Percentiles rank a stretch among this genome's conserved stretches.
These are phyloP conservation scores for Bathybates hornii DNA, from an alignment of 2,113 vertebrate genomes.

Conservation along the genomic window DNA sequence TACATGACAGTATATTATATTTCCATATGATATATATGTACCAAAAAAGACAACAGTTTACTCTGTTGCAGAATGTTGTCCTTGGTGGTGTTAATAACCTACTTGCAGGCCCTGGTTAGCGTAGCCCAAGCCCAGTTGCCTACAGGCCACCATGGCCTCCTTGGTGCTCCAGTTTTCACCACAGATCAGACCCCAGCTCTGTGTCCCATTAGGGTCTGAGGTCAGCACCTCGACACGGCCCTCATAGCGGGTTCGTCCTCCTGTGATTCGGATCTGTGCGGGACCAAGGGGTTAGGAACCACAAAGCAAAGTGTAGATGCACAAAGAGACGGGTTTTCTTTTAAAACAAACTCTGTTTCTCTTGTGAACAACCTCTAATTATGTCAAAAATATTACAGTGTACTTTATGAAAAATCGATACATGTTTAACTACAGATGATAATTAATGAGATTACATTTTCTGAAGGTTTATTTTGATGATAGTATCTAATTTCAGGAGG, in stretches of 20 bases:
- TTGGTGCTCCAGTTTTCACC: conserved; percentile 87
- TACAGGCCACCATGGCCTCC: conserved; percentile 89
- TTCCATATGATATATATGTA: conserved; percentile 1
- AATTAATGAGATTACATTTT: neutral
- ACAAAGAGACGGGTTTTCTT: neutral
- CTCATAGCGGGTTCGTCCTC: conserved; percentile 86
- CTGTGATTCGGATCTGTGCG: conserved; percentile 86
- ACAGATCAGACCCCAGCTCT: conserved; percentile 89
- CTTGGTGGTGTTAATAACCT: conserved; percentile 63
- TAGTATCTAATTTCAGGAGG: neutral
- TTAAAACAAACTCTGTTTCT: neutral
- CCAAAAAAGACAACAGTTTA: neutral
- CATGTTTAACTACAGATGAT: neutral
- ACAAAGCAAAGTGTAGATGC: conserved; percentile 19
- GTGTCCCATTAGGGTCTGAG: conserved; percentile 64
- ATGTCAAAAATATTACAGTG: neutral
- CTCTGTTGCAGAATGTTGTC: neutral
- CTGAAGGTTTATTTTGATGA: neutral
- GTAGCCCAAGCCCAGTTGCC: conserved; percentile 92
- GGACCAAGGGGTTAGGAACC: conserved; percentile 38
- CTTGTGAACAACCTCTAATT: neutral
- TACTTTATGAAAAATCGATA: neutral
- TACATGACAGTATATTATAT: conserved; percentile 23
- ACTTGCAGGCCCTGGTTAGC: conserved; percentile 91
- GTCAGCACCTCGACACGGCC: conserved; percentile 87